Base-by-base conservation (phyloP, 2,797 vertebrate genomes). In the Philypnodon macrostomus region DNA sequence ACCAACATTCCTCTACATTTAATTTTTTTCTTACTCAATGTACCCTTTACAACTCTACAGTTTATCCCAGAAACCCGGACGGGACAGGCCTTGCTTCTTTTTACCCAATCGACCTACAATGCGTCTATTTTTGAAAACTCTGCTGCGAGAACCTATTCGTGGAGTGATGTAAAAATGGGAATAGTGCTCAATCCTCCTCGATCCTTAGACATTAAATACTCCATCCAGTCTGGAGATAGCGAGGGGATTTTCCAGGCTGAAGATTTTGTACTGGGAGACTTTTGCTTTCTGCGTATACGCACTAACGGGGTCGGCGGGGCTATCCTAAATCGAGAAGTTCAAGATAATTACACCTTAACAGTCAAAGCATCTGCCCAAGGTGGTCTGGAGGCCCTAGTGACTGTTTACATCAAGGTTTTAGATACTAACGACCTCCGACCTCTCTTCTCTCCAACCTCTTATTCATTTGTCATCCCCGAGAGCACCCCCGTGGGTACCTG, bases 351-450 rank as follows among this genome's bases (percentile, higher is more conserved):
- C 65, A 84, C 88, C 0, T 72, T 99, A 73, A 88, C 81, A 23
- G 85, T 98, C 26, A 95, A 91, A 78, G 95, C 95, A 13, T 87
- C 91, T 19, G 87, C 92, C 41, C 91, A 84, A 67, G 90, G 81
- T 37, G 91, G 91, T 3, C 60, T 87, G 15, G 93, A 98, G 79
- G 85, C 94, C 0, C 91, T 88, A 53, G 83, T 92, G 0, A 91
- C 80, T 50, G 83, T 98, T 73, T 87, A 87, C 70, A 92, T 99
- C 65, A 90, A 92, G 53, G 89, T 99, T 18, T 81, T 98, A 90
- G 97, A 99, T 80, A 95, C 93, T 85, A 99, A 99, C 67, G 96
- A 99, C 80, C 87, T 99, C 56, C 83, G 94, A 15, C 97, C 97
- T 7, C 86, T 99, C 13, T 99, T 99, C 86, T 95, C 95, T 18